Base-by-base conservation (phyloP, 1,140 invertebrate species). In the Dermatophagoides farinae region DNA sequence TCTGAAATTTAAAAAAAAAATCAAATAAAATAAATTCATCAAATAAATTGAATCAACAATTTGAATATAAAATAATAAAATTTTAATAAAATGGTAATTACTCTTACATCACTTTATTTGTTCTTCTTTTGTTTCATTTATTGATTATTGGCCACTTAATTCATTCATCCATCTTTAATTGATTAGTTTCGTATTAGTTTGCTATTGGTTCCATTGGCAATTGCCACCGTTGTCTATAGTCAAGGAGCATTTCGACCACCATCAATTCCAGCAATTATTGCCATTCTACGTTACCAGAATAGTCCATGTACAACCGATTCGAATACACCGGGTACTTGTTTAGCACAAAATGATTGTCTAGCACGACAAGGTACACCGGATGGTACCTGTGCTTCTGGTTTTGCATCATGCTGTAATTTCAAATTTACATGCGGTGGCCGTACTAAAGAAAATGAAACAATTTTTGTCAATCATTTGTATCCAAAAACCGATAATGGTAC, bases 391-490 rank as follows among this genome's bases (percentile, higher is more conserved):
- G 83, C 82, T 31, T 77, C 80, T 67, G 83, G 82, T 20, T 81
- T 80, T 66, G 84, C 85, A 1, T 83, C 86, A 20, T 89, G 86
- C 68, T 89, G 86, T 70, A 78, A 86, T 31, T 87, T 66, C 67
- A 79, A 81, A 62, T 78, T 81, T 62, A 80, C 78, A 9, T 88
- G 86, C 69, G 82, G 81, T 22, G 77, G 77, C n/a, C 78, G 79
- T 57, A 79, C 86, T 6, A 75, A 77, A 65, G 83, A 85, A 71
- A 89, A 89, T 71, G 75, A 87, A 41, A 88, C 85, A 0, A 88
- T 88, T 69, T 84, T 89, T 68, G 79, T 82, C 49, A 89, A 83
- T 62, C 85, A 85, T 0, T 77, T 79, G 49, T 88, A 86, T 71
- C 86, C 86, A 11, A 80, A 79, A 11, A 68, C 76, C 0, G 86